A percentile compares a stretch with the other conserved stretches of the same genome.
Evolutionary conservation across 2,888 invertebrate species (phyloP).

Genomic region (Caenorhabditis japonica): DNA sequence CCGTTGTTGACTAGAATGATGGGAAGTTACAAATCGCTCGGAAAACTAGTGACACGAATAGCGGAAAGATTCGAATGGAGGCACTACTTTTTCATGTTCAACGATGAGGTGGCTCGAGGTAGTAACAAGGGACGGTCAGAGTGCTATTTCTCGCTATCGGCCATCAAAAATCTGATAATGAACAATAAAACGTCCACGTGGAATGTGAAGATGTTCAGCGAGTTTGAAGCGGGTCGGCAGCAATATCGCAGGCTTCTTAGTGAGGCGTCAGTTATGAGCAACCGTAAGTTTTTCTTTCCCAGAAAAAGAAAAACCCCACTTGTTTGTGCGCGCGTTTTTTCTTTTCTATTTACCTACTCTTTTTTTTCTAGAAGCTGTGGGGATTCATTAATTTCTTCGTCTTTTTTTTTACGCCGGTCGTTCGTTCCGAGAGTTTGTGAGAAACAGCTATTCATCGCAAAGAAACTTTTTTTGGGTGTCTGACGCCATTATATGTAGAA

Average conservation of each 20-base stretch:
- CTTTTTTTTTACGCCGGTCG: slow-evolving; percentile 21
- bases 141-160: slow-evolving; percentile 72
- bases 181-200: slow-evolving; percentile 70
- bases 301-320: not conserved
- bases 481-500: too few relatives aligned
- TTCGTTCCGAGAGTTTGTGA: too few relatives aligned
- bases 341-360: not conserved
- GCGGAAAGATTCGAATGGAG: slow-evolving; percentile 79
- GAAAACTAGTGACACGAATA: slow-evolving; percentile 62
- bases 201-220: slow-evolving; percentile 78
- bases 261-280: slow-evolving; percentile 80
- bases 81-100: slow-evolving; percentile 81
- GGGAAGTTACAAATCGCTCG: slow-evolving; percentile 82
- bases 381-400: slow-evolving; percentile 4
- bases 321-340: not conserved
- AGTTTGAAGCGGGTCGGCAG: slow-evolving; percentile 83
- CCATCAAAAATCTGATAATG: slow-evolving; percentile 72
- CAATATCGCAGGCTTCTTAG: slow-evolving; percentile 82
- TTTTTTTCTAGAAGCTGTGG: not conserved
- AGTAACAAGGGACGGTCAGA: slow-evolving; percentile 71
- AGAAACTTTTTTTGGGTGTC: too few relatives aligned
- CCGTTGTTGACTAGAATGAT: slow-evolving; percentile 87
- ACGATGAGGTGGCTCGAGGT: slow-evolving; percentile 64
- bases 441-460: too few relatives aligned
- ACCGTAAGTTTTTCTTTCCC: slow-evolving; percentile 63